Conservation (phyloP, 1,140 invertebrate genomes). For the Pomacea maculata region DNA sequence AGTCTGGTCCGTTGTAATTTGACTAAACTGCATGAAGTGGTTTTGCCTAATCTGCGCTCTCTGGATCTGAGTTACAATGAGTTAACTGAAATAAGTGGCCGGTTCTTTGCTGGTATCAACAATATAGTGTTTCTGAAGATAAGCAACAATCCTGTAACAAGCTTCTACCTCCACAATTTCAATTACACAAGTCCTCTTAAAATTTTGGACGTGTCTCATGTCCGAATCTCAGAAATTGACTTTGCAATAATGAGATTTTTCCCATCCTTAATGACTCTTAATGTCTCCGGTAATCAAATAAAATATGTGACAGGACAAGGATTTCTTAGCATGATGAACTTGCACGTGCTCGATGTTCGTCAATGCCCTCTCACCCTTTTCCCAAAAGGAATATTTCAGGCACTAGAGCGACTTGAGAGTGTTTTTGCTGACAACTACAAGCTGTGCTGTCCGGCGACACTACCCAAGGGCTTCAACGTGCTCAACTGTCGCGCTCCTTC, state of each 20-base stretch:
- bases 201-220: not conserved
- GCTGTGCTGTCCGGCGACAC: constrained; percentile 33
- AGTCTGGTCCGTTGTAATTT: constrained; percentile 10
- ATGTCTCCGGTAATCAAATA: not conserved
- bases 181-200: not conserved
- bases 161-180: constrained; percentile 18
- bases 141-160: constrained; percentile 17
- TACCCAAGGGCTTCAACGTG: not conserved
- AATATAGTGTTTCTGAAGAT: constrained; percentile 19
- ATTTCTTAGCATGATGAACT: not conserved
- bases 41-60: constrained; percentile 3
- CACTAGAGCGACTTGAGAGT: not conserved
- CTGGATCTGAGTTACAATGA: constrained; percentile 19
- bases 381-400: not conserved
- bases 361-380: not conserved
- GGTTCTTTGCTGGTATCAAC: not conserved
- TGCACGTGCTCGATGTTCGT: constrained; percentile 1
- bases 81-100: not conserved
- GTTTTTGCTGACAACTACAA: constrained; percentile 12
- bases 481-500: constrained; percentile 33
- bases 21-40: not conserved
- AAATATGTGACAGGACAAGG: not conserved
- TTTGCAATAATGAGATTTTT: not conserved
- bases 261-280: not conserved
- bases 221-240: not conserved